phyloP scores from a whole-genome alignment of 2,888 invertebrate species.

The Amphipoea oculea region DNA sequence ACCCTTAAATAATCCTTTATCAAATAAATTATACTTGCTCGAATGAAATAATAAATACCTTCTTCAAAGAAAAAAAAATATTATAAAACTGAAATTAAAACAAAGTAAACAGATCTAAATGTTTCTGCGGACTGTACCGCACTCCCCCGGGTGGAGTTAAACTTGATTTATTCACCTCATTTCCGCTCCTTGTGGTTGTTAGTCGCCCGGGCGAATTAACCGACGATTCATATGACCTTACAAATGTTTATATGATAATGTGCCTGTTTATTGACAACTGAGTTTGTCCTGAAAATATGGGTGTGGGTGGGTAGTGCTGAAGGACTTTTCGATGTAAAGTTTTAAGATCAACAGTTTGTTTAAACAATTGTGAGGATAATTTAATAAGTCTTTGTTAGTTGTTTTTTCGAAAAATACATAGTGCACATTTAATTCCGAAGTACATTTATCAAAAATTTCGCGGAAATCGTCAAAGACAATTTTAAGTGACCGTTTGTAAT shows the following conservation, averaged over 20 bases:
- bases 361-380: background rate
- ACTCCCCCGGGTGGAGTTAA: constrained; percentile 81
- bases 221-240: constrained; percentile 61
- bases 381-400: background rate
- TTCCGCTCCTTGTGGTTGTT: constrained; percentile 74
- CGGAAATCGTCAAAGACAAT: too few relatives aligned
- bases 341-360: background rate
- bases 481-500: too few relatives aligned
- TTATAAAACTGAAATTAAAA: constrained; percentile 11
- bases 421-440: too few relatives aligned
- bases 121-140: constrained; percentile 74
- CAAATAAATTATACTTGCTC: background rate
- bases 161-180: constrained; percentile 87
- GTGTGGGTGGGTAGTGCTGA: background rate
- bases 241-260: constrained; percentile 57
- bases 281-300: constrained; percentile 2
- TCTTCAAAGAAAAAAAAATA: constrained; percentile 1
- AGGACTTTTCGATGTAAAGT: background rate
- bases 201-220: constrained; percentile 70
- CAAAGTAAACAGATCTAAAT: constrained; percentile 21
- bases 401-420: too few relatives aligned
- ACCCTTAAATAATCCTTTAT: too few relatives aligned
- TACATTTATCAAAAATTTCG: too few relatives aligned
- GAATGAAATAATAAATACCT: background rate
- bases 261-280: constrained; percentile 46